Evolutionary conservation across 2,797 vertebrate species (phyloP), one percentile per base, ranked within the genome.

Genomic region (Anas bernieri): DNA sequence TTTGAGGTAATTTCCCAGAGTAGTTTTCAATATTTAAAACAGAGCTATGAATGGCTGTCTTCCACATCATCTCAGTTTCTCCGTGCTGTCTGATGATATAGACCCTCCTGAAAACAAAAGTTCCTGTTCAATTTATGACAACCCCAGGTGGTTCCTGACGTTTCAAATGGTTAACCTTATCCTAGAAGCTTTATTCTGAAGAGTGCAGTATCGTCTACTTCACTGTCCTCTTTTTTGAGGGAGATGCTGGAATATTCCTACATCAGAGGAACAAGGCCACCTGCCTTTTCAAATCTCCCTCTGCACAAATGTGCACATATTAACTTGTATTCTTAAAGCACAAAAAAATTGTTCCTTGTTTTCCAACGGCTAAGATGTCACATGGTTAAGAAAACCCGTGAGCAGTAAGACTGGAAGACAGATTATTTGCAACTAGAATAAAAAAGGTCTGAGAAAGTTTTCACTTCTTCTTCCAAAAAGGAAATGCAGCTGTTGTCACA

Each of bases 391-490:
- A 93, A 90, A 94, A 85, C 28, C 63, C 64, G 1, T 61, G 56
- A 64, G 64, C 70, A 67, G 56, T 77, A 68, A 78, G 64, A 83
- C 3, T 80, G 82, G 48, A 88, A 75, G 56, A 4, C 7, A 26
- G 64, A 26, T 25, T 87, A 48, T 20, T 35, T 72, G 41, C 61
- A 80, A n/a, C 68, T 41, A 86, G 75, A 96, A 95, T 31, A 93
- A 88, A 86, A 94, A 89, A 33, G 16, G 63, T 25, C 75, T 92
- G 92, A 95, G 90, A 91, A 91, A 92, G 50, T 55, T 95, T 95
- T 94, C 93, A 75, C 77, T 96, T 96, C 95, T 81, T 76, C 88
- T 92, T 94, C 68, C 48, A 70, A 87, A 81, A 94, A 54, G 86
- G 94, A 96, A 97, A 93, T 28, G 64, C 70, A 88, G 89, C 59